Conservation (phyloP, 1,140 invertebrate genomes). For the Manduca sexta region DNA sequence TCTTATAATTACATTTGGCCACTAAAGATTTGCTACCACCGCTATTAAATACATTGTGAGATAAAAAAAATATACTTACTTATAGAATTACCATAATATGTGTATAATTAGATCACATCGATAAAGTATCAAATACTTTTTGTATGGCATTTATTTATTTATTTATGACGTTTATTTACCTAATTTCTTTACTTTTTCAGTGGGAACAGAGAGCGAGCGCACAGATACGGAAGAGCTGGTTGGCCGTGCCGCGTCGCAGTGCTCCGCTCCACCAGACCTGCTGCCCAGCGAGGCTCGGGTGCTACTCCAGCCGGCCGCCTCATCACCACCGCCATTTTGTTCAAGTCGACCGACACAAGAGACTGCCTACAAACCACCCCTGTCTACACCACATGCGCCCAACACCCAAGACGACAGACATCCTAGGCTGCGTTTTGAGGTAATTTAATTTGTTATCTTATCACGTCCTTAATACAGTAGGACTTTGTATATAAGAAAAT, state of each 20-base stretch:
- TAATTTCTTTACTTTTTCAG: slow-evolving; percentile 42
- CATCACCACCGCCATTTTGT: slow-evolving; percentile 26
- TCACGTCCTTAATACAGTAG: background rate
- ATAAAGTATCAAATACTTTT: too few species aligned
- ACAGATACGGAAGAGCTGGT: slow-evolving; percentile 76
- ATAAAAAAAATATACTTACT: too few species aligned
- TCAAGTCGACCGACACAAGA: slow-evolving; percentile 19
- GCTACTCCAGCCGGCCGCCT: slow-evolving; percentile 44
- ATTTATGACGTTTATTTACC: too few species aligned
- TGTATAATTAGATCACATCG: too few species aligned
- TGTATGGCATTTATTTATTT: too few species aligned
- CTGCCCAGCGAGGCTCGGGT: slow-evolving; percentile 62
- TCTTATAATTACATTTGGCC: too few species aligned
- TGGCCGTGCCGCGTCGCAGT: slow-evolving; percentile 66
- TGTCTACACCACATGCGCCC: slow-evolving; percentile 25
- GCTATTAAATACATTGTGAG: too few species aligned
- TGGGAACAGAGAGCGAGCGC: slow-evolving; percentile 71
- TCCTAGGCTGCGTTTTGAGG: slow-evolving; percentile 59
- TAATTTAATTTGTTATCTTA: slow-evolving; percentile 19
- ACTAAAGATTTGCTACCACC: too few species aligned
- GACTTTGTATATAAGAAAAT: too few species aligned
- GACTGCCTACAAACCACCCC: slow-evolving; percentile 27
- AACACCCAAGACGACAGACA: slow-evolving; percentile 41
- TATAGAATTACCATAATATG: too few species aligned
- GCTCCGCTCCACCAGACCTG: slow-evolving; percentile 65